A percentile compares a stretch with the other conserved stretches of the same genome.
Conservation (phyloP, 2,797 vertebrate species). For the Picus viridis region DNA sequence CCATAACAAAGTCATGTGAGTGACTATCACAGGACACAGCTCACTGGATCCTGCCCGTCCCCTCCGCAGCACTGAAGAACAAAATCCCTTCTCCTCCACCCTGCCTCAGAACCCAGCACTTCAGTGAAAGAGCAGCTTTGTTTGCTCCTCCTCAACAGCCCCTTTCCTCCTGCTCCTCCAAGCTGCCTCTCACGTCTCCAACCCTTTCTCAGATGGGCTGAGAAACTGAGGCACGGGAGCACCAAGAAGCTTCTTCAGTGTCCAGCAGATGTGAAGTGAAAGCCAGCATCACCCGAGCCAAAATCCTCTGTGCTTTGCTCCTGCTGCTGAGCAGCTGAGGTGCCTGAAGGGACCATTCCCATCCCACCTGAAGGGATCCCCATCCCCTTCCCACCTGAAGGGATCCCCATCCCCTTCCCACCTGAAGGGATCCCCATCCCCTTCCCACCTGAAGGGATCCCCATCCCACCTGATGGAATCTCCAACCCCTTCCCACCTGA, state of each 20-base stretch:
- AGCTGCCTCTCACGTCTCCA: not conserved
- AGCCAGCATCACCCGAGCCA: not conserved
- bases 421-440: too few relatives aligned
- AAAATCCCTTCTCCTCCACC: not conserved
- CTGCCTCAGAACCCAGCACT: not conserved
- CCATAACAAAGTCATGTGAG: not conserved
- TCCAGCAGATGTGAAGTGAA: not conserved
- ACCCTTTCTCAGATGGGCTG: not conserved
- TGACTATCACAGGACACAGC: not conserved
- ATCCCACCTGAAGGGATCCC: not conserved
- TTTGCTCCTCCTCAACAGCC: not conserved
- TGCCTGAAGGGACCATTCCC: not conserved
- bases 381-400: too few relatives aligned
- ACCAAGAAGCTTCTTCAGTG: not conserved
- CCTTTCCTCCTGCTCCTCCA: not conserved
- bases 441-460: too few relatives aligned
- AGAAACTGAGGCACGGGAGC: not conserved
- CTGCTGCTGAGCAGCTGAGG: not conserved
- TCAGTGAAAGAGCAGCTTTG: not conserved
- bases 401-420: too few relatives aligned
- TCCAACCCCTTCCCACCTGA: too few relatives aligned
- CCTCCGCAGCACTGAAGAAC: fast-evolving
- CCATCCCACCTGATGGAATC: too few relatives aligned
- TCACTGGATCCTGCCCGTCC: not conserved
- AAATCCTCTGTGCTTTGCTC: not conserved